A percentile compares a stretch with the other conserved stretches of the same genome.
Conservation (phyloP, 2,113 vertebrate species). For the Dolichallabes microphthalmus region DNA sequence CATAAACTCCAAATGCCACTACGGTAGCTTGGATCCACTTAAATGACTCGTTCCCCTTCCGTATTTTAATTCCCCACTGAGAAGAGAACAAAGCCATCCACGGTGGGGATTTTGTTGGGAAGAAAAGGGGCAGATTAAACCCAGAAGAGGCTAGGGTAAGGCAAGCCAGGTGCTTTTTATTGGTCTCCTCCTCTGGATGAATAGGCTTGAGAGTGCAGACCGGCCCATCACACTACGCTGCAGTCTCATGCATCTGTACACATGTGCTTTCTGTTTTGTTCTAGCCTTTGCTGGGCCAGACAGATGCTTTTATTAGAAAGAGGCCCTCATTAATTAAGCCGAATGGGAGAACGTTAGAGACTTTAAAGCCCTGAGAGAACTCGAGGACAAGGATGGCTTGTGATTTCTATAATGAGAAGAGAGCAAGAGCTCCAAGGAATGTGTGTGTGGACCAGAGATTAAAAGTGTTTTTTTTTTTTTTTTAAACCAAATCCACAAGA, state of each 20-base stretch:
- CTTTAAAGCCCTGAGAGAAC: constrained; percentile 24
- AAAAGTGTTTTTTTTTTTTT: not conserved
- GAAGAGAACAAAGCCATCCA: constrained; percentile 52
- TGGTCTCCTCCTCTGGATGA: constrained; percentile 24
- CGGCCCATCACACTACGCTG: constrained; percentile 5
- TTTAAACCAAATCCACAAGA: not conserved
- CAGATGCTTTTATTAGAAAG: constrained; percentile 31
- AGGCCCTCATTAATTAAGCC: constrained; percentile 47
- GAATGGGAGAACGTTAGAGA: constrained; percentile 16
- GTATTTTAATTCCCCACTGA: constrained; percentile 45
- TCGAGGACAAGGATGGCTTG: constrained; percentile 18
- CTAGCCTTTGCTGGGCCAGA: constrained; percentile 20
- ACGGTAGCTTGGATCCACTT: constrained; percentile 42
- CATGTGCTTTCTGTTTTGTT: constrained; percentile 45
- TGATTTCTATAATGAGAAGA: constrained; percentile 40
- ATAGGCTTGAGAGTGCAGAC: constrained; percentile 12
- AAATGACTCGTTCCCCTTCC: constrained; percentile 28
- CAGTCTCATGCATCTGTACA: constrained; percentile 19
- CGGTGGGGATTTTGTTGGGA: constrained; percentile 23
- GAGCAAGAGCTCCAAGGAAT: constrained; percentile 10
- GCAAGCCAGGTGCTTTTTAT: constrained; percentile 54
- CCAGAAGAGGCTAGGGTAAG: constrained; percentile 33
- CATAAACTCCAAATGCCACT: constrained; percentile 45
- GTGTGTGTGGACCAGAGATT: not conserved
- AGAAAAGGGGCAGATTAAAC: constrained; percentile 30